Conservation (phyloP, 2,888 invertebrate genomes). For the Agrotis clavis region DNA sequence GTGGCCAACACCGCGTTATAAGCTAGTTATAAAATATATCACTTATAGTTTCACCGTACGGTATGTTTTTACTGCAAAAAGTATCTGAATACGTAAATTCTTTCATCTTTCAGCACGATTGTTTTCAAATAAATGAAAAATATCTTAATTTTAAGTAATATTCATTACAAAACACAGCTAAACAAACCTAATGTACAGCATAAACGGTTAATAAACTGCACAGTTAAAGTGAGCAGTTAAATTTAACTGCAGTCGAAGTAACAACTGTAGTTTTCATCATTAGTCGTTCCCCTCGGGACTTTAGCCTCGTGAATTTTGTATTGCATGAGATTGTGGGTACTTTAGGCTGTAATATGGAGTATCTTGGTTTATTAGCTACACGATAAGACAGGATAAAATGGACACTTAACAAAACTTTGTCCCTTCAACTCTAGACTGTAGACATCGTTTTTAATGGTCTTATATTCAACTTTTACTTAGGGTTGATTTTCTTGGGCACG, state of each 20-base stretch:
- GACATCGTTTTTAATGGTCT: neutral
- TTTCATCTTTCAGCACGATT: neutral
- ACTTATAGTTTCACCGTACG: too few relatives aligned
- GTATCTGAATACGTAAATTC: too few relatives aligned
- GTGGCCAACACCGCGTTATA: too few relatives aligned
- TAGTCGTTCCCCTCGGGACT: slow-evolving; percentile 17
- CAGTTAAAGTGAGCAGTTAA: slow-evolving; percentile 44
- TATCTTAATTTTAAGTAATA: too few relatives aligned
- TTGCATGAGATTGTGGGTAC: neutral
- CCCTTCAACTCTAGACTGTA: neutral
- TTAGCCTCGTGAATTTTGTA: slow-evolving; percentile 23
- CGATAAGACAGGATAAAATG: slow-evolving; percentile 7
- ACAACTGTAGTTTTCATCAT: slow-evolving; percentile 41
- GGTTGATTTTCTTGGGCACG: too few relatives aligned
- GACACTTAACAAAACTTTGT: slow-evolving; percentile 18
- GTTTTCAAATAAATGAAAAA: too few relatives aligned
- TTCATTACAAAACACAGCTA: too few relatives aligned
- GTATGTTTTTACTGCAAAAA: too few relatives aligned
- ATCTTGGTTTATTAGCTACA: slow-evolving; percentile 11
- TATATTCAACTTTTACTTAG: neutral
- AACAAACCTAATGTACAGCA: slow-evolving; percentile 5
- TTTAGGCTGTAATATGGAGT: neutral
- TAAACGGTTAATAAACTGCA: slow-evolving; percentile 42
- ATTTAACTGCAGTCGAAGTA: slow-evolving; percentile 44
- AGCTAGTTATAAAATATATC: too few relatives aligned